These are phyloP conservation scores for Aplysina aerophoba DNA, from an alignment of 37 sponge, comb jelly and placozoan genomes.

Conservation along the genomic window DNA sequence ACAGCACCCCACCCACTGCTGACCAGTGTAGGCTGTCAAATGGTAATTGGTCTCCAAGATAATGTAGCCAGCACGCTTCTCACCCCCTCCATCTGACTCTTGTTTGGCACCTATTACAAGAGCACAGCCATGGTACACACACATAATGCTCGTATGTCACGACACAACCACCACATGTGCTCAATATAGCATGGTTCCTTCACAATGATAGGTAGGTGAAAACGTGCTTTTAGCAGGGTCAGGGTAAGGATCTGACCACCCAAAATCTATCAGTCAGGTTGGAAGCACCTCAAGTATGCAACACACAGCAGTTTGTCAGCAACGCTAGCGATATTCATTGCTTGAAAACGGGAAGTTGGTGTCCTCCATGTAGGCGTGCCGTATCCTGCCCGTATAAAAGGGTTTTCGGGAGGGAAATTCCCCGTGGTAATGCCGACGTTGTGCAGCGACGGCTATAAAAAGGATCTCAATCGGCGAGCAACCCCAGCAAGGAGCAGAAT, in stretches of 20 bases:
- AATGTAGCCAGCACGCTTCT: constrained; percentile 68
- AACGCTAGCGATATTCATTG: background rate
- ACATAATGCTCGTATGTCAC: no score
- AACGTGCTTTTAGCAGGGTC: no score
- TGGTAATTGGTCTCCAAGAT: constrained; percentile 96
- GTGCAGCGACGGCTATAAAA: constrained; percentile 30
- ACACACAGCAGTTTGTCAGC: background rate
- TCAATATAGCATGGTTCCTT: no score
- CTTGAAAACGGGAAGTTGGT: background rate
- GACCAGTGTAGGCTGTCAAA: constrained; percentile 89
- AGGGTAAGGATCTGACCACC: no score
- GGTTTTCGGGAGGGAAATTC: background rate
- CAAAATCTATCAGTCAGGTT: background rate
- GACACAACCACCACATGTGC: no score
- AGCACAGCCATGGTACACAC: no score
- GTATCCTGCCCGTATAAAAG: background rate
- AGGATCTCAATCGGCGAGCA: background rate
- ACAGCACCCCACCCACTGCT: no score
- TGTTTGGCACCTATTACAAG: constrained; percentile 21
- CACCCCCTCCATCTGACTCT: background rate
- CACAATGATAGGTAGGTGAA: no score
- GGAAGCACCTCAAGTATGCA: background rate
- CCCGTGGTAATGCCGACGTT: background rate
- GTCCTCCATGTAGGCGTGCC: background rate
- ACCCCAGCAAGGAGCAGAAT: background rate